These are phyloP conservation scores for Hirundo rustica DNA, from an alignment of 2,797 vertebrate species.

Conservation along the genomic window DNA sequence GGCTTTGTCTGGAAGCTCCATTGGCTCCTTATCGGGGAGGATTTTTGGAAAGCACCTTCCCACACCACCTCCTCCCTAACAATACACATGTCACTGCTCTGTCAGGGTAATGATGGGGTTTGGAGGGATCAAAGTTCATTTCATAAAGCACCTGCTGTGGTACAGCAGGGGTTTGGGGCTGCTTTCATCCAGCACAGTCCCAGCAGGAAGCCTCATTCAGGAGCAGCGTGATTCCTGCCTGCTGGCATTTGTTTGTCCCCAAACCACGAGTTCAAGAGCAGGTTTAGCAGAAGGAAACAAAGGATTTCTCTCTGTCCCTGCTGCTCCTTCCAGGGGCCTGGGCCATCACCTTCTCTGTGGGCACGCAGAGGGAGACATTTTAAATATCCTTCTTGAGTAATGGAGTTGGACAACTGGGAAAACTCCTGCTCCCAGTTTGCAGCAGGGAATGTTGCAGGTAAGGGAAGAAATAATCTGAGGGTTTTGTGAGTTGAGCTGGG, in stretches of 20 bases:
- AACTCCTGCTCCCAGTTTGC: background rate
- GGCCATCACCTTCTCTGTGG: background rate
- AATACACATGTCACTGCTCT: background rate
- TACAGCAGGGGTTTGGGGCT: background rate
- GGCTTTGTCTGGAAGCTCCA: background rate
- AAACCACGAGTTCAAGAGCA: background rate
- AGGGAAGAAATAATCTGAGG: background rate
- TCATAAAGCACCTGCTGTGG: background rate
- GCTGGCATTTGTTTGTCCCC: slow-evolving; percentile 25
- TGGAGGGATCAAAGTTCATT: slow-evolving; percentile 6
- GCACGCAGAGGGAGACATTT: background rate
- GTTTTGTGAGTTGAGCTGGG: background rate
- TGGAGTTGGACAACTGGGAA: background rate
- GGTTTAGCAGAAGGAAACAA: slow-evolving; percentile 11
- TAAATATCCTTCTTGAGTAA: background rate
- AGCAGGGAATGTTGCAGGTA: background rate
- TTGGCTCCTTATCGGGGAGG: background rate
- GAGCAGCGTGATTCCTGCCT: background rate
- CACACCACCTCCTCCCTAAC: slow-evolving; percentile 11
- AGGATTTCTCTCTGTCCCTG: slow-evolving; percentile 15
- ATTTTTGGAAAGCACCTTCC: background rate
- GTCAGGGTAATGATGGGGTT: background rate
- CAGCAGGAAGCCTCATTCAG: slow-evolving; percentile 13
- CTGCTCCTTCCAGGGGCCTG: background rate
- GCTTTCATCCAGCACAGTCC: background rate